These are phyloP conservation scores for Wiebesia pumilae DNA, from an alignment of 1,140 invertebrate genomes.

Conservation along the genomic window DNA sequence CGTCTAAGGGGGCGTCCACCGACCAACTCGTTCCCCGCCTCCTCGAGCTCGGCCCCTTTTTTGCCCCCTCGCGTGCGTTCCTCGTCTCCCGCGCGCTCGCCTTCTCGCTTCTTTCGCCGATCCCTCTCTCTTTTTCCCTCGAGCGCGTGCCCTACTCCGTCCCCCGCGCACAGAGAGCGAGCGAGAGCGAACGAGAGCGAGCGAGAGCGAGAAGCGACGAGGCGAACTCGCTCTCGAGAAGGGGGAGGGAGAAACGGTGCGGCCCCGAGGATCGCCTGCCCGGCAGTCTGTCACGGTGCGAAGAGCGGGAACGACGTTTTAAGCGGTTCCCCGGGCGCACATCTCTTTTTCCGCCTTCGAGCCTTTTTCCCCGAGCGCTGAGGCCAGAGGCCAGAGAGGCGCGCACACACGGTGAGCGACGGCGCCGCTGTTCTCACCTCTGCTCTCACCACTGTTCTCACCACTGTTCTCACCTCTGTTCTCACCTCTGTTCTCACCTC, in stretches of 20 bases:
- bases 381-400: not conserved
- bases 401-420: not conserved
- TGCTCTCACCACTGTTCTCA: not conserved
- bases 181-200: constrained; percentile 3
- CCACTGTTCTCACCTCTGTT: not conserved
- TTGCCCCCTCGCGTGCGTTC: constrained; percentile 59
- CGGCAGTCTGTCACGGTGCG: constrained; percentile 74
- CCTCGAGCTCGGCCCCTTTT: constrained; percentile 67
- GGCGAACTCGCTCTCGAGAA: constrained; percentile 22
- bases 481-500: not conserved
- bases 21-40: constrained; percentile 63
- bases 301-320: constrained; percentile 74
- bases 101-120: not conserved
- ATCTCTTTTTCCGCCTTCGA: not conserved
- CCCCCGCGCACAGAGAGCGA: constrained; percentile 22
- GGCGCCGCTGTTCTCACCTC: not conserved
- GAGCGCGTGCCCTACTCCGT: constrained; percentile 60
- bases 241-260: constrained; percentile 54
- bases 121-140: not conserved
- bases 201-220: not conserved
- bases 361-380: constrained; percentile 7
- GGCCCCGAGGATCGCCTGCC: constrained; percentile 59
- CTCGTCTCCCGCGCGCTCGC: not conserved
- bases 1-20: constrained; percentile 69
- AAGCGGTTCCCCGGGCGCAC: constrained; percentile 65